Evolutionary conservation across 2,797 vertebrate species (phyloP).

Genomic region (Brachyrhaphis roseni): DNA sequence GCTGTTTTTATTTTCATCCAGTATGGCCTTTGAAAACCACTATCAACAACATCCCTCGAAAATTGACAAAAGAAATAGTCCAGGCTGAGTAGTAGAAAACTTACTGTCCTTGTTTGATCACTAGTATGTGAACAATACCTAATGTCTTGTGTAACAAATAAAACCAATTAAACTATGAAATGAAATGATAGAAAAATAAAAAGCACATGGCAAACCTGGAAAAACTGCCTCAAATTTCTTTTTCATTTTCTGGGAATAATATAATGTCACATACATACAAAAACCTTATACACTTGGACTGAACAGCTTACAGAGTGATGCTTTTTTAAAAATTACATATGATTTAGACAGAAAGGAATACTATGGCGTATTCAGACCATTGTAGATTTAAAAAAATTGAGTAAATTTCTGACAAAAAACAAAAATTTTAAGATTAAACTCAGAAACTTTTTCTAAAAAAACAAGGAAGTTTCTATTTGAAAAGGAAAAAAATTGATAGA

Average conservation of each 20-base stretch:
- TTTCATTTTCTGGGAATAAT: conserved; percentile 9
- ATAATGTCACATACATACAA: conserved; percentile 35
- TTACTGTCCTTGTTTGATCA: conserved; percentile 86
- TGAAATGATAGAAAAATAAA: conserved; percentile 82
- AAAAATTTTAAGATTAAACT: too few species aligned
- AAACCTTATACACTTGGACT: conserved; percentile 57
- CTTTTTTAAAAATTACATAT: conserved; percentile 39
- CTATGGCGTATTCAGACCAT: too few species aligned
- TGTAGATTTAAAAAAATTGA: too few species aligned
- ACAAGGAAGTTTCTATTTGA: too few species aligned
- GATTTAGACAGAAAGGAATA: conserved; percentile 8
- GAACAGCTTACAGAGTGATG: conserved; percentile 34
- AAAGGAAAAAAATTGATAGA: too few species aligned
- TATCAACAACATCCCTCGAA: conserved; percentile 75
- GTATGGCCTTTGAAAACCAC: conserved; percentile 77
- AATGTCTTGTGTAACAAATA: conserved; percentile 87
- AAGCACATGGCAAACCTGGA: conserved; percentile 82
- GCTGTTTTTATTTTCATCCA: conserved; percentile 78
- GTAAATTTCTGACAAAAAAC: too few species aligned
- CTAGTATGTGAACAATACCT: conserved; percentile 86
- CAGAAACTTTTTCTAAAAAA: too few species aligned
- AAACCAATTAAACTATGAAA: conserved; percentile 84
- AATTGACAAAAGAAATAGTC: conserved; percentile 78
- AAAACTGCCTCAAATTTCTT: conserved; percentile 27
- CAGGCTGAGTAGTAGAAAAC: conserved; percentile 81